A percentile compares a stretch with the other conserved stretches of the same genome.
Evolutionary conservation across 64 coral and sea anemone species (phyloP).

Genomic region (Anthopleura sola): DNA sequence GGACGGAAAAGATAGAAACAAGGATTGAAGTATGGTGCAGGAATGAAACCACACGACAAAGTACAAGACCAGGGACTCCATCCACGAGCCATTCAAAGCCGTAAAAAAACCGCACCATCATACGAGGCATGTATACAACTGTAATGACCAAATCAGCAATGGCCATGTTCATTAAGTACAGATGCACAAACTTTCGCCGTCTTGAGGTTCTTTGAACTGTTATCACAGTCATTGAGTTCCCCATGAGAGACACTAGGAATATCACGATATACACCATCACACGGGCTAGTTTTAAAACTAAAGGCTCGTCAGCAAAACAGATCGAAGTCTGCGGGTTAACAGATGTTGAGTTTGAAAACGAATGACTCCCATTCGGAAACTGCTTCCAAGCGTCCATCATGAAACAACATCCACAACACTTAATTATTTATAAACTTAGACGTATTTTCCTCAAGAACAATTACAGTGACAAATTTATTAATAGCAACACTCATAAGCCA

Average conservation of each 20-base stretch:
- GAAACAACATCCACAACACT: no score
- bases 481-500: no score
- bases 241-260: not conserved
- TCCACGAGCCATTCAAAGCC: constrained; percentile 25
- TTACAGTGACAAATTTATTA: no score
- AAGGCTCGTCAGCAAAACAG: not conserved
- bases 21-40: constrained; percentile 11
- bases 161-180: constrained; percentile 38
- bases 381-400: not conserved
- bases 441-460: no score
- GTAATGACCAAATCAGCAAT: constrained; percentile 43
- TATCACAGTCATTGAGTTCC: constrained; percentile 10
- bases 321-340: not conserved
- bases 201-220: constrained; percentile 9
- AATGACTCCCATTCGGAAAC: not conserved
- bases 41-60: constrained; percentile 22
- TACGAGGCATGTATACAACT: constrained; percentile 42
- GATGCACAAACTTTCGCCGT: constrained; percentile 16
- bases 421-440: no score
- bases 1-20: constrained; percentile 12
- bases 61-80: constrained; percentile 7
- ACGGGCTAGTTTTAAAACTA: not conserved
- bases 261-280: not conserved
- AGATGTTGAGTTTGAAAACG: not conserved
- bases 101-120: constrained; percentile 24